Evolutionary conservation across 2,888 invertebrate species (phyloP), one percentile per base, ranked within the genome.

Genomic region (Prosapia bicincta): DNA sequence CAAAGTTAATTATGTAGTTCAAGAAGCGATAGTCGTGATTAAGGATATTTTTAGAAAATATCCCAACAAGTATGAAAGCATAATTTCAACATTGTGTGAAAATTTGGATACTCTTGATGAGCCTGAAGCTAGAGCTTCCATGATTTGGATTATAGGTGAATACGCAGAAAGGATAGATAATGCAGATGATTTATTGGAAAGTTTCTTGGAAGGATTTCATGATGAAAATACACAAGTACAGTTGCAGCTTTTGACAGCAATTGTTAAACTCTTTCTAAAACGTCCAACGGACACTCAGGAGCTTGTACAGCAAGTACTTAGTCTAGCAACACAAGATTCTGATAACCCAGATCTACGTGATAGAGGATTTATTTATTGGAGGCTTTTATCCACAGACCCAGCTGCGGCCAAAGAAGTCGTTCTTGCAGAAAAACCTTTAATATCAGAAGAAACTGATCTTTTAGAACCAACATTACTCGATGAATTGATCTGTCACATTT

Each of bases 121-220:
- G 84, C 99, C 99, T 0, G 99, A 99, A 84, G 99, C 99, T 0
- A 85, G 99, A 81, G 99, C 99, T 6, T 97, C 97, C 6, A 99
- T 99, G 99, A 99, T 90, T 81, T 90, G 90, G 90, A 90, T 90
- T 80, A 89, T 90, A 82, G 99, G 98, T 24, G 99, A 99, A 86
- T 99, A 99, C 86, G 99, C 99, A 0, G 99, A 99, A 85, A 92
- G 99, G 80, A 99, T 99, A 81, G 99, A 99, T 86, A 99, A 99
- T 84, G 99, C 99, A 0, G 99, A 99, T 83, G 99, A 99, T 83
- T 88, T 99, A 28, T 87, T 99, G 24, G 99, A 99, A 84, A 97
- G 97, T 78, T 99, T 99, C 88, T 88, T 99, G 7, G 99, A 99
- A 87, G 99, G 97, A 13, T 98, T 98, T 88, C 96, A 93, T 81